Base-by-base conservation (phyloP, 2,888 invertebrate species). In the Oscheius onirici region DNA sequence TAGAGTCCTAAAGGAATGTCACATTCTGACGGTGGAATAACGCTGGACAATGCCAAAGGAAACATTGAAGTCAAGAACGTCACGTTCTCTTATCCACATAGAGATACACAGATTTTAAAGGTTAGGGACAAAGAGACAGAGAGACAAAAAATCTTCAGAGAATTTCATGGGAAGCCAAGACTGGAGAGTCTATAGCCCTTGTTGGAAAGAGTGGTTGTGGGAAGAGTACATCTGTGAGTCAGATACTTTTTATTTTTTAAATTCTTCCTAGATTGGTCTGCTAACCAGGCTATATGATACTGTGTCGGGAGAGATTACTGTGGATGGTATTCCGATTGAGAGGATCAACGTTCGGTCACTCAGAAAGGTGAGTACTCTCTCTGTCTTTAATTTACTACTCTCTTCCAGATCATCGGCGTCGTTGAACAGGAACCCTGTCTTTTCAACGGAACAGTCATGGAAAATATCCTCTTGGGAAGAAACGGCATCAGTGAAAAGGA, bases 161-260 rank as follows among this genome's bases (percentile, higher is more conserved):
- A 5, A 46, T 77, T 13, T 71, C 71, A 1, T 68, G 75, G 52
- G 69, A 63, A 54, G 81, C 74, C 0, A 68, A 75, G 15, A 69
- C 76, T 8, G 81, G 80, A 17, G 72, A 82, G 55, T 78, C 78
- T 8, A 70, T 80, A 2, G 83, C 83, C 13, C 66, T 83, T 0
- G 83, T 82, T 1, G 83, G 83, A 20, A 73, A 71, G 2, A 79
- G 79, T 60, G 83, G 83, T 1, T 81, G 79, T 40, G 83, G 83
- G 10, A 83, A 83, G 63, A 79, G 78, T 68, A 82, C 83, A n/a
- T 77, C 80, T 6, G 79, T 78, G 54, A 52, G 72, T 10, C 34
- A 57, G 13, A 1, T 40, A 20, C 22, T 40, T 6, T 6, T 3
- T 2, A 1, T 17, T 15, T 28, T 52, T 3, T 13, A 34, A 28